Evolutionary conservation across 2,797 vertebrate genomes (phyloP).

Genomic region (Gymnocypris eckloni): DNA sequence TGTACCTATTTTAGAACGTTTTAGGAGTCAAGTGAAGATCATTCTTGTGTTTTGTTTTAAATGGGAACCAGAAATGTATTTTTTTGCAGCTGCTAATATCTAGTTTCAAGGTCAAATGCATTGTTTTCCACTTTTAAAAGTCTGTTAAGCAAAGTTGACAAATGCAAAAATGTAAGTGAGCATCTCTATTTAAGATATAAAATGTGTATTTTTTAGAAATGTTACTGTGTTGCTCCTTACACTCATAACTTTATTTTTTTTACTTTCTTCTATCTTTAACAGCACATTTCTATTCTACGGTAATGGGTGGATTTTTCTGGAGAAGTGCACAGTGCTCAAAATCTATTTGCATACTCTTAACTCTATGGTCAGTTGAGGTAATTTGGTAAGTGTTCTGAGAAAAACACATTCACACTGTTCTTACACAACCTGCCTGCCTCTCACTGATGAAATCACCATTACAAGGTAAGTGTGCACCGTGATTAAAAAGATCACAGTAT

Average conservation of each 20-base stretch:
- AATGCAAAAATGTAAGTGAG: neutral
- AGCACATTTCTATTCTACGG: neutral
- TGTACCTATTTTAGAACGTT: neutral
- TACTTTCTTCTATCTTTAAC: neutral
- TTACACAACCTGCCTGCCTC: neutral
- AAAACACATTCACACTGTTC: slow-evolving; percentile 10
- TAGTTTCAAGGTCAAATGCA: slow-evolving; percentile 17
- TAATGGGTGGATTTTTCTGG: neutral
- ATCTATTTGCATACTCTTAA: slow-evolving; percentile 7
- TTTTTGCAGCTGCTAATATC: neutral
- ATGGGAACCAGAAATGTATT: neutral
- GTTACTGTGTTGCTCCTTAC: neutral
- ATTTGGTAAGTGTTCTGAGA: slow-evolving; percentile 21
- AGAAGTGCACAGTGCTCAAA: neutral
- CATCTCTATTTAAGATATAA: neutral
- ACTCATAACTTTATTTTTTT: neutral
- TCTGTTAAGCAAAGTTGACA: neutral
- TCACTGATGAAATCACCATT: neutral
- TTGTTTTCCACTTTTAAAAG: neutral
- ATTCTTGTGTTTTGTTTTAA: neutral
- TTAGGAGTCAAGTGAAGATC: neutral
- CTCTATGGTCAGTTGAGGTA: neutral
- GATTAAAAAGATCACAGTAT: neutral
- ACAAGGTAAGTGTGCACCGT: slow-evolving; percentile 13
- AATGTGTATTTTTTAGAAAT: neutral